Evolutionary conservation across 2,888 invertebrate genomes (phyloP), one percentile per base, ranked within the genome.

Genomic region (Callinectes sapidus): DNA sequence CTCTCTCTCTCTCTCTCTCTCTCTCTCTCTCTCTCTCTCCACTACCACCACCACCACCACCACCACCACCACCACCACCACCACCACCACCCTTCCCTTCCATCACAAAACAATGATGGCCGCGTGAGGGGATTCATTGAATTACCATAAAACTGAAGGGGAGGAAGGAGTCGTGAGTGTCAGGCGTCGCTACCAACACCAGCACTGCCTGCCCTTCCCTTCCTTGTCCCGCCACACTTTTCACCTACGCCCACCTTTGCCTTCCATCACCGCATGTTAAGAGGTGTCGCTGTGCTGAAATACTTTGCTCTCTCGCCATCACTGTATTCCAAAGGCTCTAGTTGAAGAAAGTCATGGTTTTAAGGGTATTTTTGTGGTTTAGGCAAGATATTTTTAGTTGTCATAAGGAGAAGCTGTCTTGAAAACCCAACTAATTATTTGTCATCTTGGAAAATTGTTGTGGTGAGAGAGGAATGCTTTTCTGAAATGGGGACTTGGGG

Each of bases 81-180:
- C 71, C 32, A 35, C 89, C n/a, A 0, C 89, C 23, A 18, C n/a
- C 28, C 77, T 48, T 48, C 77, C 81, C 48, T 81, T n/a, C n/a
- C 90, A 6, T 32, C 71, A 28, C 28, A 66, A 91, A 91, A 91
- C 91, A 91, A 87, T 91, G 87, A 71, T 6, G 13, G 55, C 42
- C 87, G 28, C 66, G 71, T 28, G 81, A 35, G 48, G 77, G 66
- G 91, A 89, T 71, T 92, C 91, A 92, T 89, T 92, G 85, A 54
- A 81, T 92, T 89, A 92, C 91, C 91, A 92, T 92, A 92, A 92
- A 92, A 89, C 81, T 92, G 91, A 54, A 54, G 77, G 90, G 85
- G 89, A 32, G 77, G 39, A 61, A 18, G 18, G 39, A 28, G 35
- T 0, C 35, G 48, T n/a, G 90, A 23, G n/a, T 77, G 90, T 77